A percentile compares a stretch with the other conserved stretches of the same genome.
Conservation (phyloP, 1,140 invertebrate genomes). For the Zaprionus gabonicus region DNA sequence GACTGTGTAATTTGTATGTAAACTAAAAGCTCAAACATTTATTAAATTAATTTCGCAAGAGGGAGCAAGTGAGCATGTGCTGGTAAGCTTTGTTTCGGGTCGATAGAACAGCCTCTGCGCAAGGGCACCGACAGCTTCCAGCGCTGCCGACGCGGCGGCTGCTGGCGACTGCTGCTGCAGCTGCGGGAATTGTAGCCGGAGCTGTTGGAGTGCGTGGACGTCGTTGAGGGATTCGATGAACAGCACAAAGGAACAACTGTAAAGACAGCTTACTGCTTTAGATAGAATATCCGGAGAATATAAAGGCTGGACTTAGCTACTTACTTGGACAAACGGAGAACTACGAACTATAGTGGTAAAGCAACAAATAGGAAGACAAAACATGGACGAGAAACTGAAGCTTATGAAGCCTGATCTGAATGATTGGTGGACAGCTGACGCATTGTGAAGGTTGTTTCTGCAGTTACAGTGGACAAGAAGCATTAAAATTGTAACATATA, state of each 20-base stretch:
- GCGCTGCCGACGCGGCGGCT: conserved; percentile 39
- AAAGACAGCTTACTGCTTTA: not conserved
- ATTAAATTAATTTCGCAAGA: conserved; percentile 74
- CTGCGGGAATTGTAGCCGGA: conserved; percentile 50
- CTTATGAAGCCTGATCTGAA: conserved; percentile 77
- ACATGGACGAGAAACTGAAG: conserved; percentile 34
- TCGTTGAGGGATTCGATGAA: conserved; percentile 41
- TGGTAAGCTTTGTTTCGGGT: conserved; percentile 37
- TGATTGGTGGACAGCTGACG: conserved; percentile 80
- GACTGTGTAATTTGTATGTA: conserved; percentile 65
- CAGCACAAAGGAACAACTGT: conserved; percentile 1
- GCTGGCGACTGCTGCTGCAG: conserved; percentile 8
- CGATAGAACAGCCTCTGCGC: conserved; percentile 38
- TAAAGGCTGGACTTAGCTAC: conserved; percentile 9
- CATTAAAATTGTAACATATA: not conserved
- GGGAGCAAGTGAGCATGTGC: conserved; percentile 15
- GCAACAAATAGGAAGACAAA: conserved; percentile 57
- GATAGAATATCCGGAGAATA: not conserved
- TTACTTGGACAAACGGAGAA: conserved; percentile 47
- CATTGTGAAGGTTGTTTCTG: conserved; percentile 82
- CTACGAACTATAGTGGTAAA: conserved; percentile 50
- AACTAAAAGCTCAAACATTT: conserved; percentile 67
- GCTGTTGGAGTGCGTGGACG: conserved; percentile 47
- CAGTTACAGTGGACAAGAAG: conserved; percentile 38
- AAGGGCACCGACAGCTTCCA: conserved; percentile 71